Percentiles rank a stretch among this genome's conserved stretches.
phyloP scores from a whole-genome alignment of 2,888 invertebrate species.

The Coleophora flavipennella region DNA sequence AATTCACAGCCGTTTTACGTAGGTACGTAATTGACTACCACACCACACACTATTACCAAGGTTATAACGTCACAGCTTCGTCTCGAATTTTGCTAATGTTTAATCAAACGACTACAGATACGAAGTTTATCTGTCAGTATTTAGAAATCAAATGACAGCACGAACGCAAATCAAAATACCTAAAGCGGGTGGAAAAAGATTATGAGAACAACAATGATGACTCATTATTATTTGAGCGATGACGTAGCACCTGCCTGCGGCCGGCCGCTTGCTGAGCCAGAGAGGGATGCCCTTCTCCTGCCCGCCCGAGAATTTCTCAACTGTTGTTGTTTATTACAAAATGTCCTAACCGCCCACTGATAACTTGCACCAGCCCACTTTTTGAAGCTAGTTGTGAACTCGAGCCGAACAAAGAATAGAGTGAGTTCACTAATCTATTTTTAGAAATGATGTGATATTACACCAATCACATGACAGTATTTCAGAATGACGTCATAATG shows the following conservation, averaged over 20 bases:
- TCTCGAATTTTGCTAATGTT: neutral
- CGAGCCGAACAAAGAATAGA: constrained; percentile 6
- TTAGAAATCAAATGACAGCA: constrained; percentile 42
- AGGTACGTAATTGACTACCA: constrained; percentile 38
- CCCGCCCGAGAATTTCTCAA: constrained; percentile 45
- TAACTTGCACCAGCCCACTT: constrained; percentile 29
- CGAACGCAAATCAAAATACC: too few relatives aligned
- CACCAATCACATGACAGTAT: constrained; percentile 40
- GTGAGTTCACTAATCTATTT: constrained; percentile 58
- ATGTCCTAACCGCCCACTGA: constrained; percentile 42
- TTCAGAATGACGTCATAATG: constrained; percentile 37
- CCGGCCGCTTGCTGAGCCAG: neutral
- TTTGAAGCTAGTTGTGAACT: constrained; percentile 19
- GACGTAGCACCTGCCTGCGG: constrained; percentile 40
- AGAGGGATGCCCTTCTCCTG: constrained; percentile 68
- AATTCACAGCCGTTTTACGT: constrained; percentile 29
- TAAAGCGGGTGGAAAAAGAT: constrained; percentile 41
- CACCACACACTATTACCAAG: constrained; percentile 11
- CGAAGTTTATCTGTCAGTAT: constrained; percentile 45
- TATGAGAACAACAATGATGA: constrained; percentile 62
- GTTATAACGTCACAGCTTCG: constrained; percentile 29
- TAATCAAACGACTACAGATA: constrained; percentile 17
- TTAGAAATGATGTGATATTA: constrained; percentile 52
- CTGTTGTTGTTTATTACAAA: constrained; percentile 23
- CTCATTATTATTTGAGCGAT: constrained; percentile 46